Evolutionary conservation across 2,797 vertebrate species (phyloP).

Genomic region (Helicolenus hilgendorfi): DNA sequence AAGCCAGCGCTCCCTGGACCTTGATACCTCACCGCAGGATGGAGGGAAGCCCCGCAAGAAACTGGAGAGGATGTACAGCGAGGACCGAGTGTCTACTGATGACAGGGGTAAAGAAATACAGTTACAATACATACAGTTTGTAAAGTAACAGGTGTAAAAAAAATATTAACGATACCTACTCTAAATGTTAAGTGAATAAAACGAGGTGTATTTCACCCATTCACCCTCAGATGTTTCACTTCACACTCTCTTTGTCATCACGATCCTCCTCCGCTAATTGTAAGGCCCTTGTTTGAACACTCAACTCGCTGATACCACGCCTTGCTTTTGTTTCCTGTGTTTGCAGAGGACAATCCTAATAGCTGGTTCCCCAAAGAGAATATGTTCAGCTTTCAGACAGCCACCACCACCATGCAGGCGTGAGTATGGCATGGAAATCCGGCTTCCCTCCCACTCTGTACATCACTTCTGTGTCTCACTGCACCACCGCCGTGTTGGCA

Average conservation of each 20-base stretch:
- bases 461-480: conserved; percentile 7
- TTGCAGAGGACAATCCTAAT: conserved; percentile 93
- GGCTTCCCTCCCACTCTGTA: conserved; percentile 13
- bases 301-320: neutral
- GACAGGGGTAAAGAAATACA: conserved; percentile 68
- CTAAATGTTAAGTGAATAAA: neutral
- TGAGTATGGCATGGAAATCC: conserved; percentile 88
- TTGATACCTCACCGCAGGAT: conserved; percentile 90
- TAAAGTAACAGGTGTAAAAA: neutral
- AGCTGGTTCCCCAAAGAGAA: conserved; percentile 99
- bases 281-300: neutral
- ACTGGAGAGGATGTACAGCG: conserved; percentile 96
- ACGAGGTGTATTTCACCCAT: neutral
- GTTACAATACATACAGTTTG: neutral
- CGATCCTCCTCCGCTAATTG: conserved; percentile 15
- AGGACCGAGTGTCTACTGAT: conserved; percentile 92
- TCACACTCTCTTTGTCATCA: neutral
- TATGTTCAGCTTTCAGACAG: conserved; percentile 97
- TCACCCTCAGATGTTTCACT: neutral
- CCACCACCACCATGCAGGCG: conserved; percentile 99
- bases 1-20: conserved; percentile 92
- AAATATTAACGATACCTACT: neutral
- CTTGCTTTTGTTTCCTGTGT: conserved; percentile 53
- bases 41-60: conserved; percentile 90
- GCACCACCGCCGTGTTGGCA: conserved; percentile 4